phyloP scores from a whole-genome alignment of 2,888 invertebrate genomes.

The Taenaris catops region DNA sequence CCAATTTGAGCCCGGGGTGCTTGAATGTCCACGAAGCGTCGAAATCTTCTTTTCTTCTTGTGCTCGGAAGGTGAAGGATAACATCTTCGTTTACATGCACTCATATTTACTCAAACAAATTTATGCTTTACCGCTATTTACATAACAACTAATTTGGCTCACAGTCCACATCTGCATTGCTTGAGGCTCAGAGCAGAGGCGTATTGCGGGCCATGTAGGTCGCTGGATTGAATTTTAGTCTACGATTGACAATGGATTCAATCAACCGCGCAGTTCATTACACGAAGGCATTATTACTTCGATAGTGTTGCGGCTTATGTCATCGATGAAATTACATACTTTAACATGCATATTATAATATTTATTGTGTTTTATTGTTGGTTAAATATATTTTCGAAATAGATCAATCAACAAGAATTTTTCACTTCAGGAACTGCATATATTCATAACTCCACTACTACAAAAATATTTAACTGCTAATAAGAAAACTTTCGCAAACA shows the following conservation, averaged over 20 bases:
- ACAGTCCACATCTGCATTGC: constrained; percentile 44
- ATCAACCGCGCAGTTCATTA: constrained; percentile 49
- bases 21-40: too few relatives aligned
- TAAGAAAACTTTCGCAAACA: too few relatives aligned
- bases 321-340: background rate
- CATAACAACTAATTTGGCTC: constrained; percentile 36
- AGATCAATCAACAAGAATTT: too few relatives aligned
- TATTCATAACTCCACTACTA: too few relatives aligned
- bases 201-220: constrained; percentile 52
- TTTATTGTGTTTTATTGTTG: background rate
- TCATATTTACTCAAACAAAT: constrained; percentile 25
- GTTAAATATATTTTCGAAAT: too few relatives aligned
- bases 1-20: too few relatives aligned
- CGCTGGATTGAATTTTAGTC: constrained; percentile 48
- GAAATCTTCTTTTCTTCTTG: too few relatives aligned
- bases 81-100: constrained; percentile 25
- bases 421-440: too few relatives aligned
- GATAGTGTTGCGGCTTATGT: constrained; percentile 14
- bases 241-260: constrained; percentile 50
- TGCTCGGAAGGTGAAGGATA: too few relatives aligned
- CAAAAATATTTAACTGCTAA: too few relatives aligned
- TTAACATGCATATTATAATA: too few relatives aligned
- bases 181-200: constrained; percentile 39
- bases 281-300: constrained; percentile 39
- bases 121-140: constrained; percentile 29